phyloP scores from a whole-genome alignment of 2,113 vertebrate genomes.

The Xiphophorus maculatus region DNA sequence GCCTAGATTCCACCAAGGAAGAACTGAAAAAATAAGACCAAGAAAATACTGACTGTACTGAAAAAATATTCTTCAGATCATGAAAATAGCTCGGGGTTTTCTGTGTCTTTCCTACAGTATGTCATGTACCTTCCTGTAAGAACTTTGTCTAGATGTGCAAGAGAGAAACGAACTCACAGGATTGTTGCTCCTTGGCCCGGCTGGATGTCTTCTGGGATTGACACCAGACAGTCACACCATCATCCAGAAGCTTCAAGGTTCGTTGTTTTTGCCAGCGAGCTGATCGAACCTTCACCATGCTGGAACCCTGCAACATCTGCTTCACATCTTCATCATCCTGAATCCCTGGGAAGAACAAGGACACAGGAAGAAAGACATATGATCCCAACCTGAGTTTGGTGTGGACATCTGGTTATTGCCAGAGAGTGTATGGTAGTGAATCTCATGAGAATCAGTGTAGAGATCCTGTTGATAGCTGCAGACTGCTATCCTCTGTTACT shows the following conservation, averaged over 20 bases:
- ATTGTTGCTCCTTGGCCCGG: slow-evolving; percentile 81
- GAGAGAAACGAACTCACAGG: slow-evolving; percentile 83
- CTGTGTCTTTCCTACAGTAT: too few species aligned
- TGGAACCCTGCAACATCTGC: slow-evolving; percentile 87
- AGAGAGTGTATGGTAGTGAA: too few species aligned
- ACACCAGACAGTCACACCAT: slow-evolving; percentile 89
- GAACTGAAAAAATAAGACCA: too few species aligned
- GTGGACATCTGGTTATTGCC: background rate
- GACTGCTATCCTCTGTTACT: too few species aligned
- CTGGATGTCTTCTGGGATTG: slow-evolving; percentile 83
- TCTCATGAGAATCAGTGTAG: too few species aligned
- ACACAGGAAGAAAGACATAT: background rate
- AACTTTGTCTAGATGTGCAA: background rate
- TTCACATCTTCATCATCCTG: slow-evolving; percentile 88
- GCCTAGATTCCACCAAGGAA: too few species aligned
- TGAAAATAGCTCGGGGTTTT: too few species aligned
- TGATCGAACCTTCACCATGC: slow-evolving; percentile 86
- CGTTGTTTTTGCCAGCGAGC: slow-evolving; percentile 83
- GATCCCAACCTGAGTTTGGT: background rate
- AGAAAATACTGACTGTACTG: too few species aligned
- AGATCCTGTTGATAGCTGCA: too few species aligned
- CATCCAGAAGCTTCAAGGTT: slow-evolving; percentile 87
- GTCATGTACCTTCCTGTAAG: background rate
- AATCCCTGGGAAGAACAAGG: slow-evolving; percentile 77
- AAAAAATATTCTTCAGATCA: too few species aligned